Evolutionary conservation across 2,888 invertebrate genomes (phyloP), one percentile per base, ranked within the genome.

Genomic region (Euphydryas editha): DNA sequence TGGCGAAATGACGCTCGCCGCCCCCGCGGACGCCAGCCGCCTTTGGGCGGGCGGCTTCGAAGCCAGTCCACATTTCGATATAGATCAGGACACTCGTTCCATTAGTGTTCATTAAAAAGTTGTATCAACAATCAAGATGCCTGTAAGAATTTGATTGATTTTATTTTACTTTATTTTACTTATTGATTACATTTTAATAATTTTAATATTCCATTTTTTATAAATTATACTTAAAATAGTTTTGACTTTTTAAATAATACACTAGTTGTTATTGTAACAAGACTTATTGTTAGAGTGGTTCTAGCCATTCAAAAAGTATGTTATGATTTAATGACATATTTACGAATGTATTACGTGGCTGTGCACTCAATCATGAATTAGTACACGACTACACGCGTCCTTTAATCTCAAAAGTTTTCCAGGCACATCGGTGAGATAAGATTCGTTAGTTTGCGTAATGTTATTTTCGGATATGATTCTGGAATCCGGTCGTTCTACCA

Each of bases 401-500:
- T 79, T 77, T 78, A 74, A 77, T 75, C 74, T 77, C 68, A 68
- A 75, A 80, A 79, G 78, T 72, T 80, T 83, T 83, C 83, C 84
- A 87, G 82, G 80, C 78, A 74, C 73, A 78, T 74, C 73, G 67
- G 72, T 77, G 73, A 76, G 78, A 78, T 82, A 81, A 75, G 78
- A 77, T 75, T 78, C 78, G 81, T 81, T 79, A 83, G 83, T 83
- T 82, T 81, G 74, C 81, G 81, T 84, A 78, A 77, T 73, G 88
- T 85, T 92, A 92, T 92, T 92, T 91, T 84, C 73, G 85, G 85
- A 84, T 76, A 80, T 90, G 90, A 88, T 90, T 84, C 92, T 92
- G 91, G 91, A 92, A 83, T 81, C 79, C 75, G 78, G 75, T 74
- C 79, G 80, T 75, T 70, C 69, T 75, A 78, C 83, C 83, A 84